Base-by-base conservation (phyloP, 1,140 invertebrate genomes). In the Drosophila persimilis region DNA sequence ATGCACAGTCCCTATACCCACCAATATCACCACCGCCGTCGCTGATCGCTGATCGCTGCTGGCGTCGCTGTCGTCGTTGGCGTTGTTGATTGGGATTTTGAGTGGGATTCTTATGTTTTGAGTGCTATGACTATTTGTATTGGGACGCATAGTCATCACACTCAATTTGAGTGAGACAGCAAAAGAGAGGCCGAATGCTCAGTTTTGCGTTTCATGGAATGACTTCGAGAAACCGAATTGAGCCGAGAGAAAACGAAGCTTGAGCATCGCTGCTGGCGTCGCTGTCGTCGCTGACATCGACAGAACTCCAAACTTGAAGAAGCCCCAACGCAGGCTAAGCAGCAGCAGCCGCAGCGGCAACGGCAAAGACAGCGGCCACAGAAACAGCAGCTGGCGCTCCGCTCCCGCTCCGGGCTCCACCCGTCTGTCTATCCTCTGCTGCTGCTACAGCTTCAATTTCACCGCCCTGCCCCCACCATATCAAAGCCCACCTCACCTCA, bases 11-110 rank as follows among this genome's bases (percentile, higher is more conserved):
- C 35, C 35, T 39, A 39, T 39, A 39, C 35, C 26, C 11, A 35
- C 17, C 29, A 45, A 47, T 31, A 50, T 46, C 64, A 44, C 53
- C 64, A 61, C 20, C n/a, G 46, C 39, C 41, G 62, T 46, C 48
- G 48, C 9, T 9, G 48, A 17, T 39, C 35, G 35, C 35, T 5
- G 35, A 39, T 39, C 35, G 31, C 31, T 13, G 35, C 63, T 67
- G 35, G 8, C 8, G 31, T 31, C 31, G 31, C 31, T 31, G 31
- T 0, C 35, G 35, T 39, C 11, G 11, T 11, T 39, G 35, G 35
- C 35, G 11, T 13, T 39, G 35, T 39, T 13, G 35, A 39, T 39
- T 39, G 35, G 35, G 3, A 39, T 39, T 39, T 39, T 39, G 35
- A 39, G 35, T 39, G 35, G 35, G 35, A 39, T 39, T 39, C 35